phyloP scores from a whole-genome alignment of 1,140 invertebrate species.

The Scylla paramamosain region DNA sequence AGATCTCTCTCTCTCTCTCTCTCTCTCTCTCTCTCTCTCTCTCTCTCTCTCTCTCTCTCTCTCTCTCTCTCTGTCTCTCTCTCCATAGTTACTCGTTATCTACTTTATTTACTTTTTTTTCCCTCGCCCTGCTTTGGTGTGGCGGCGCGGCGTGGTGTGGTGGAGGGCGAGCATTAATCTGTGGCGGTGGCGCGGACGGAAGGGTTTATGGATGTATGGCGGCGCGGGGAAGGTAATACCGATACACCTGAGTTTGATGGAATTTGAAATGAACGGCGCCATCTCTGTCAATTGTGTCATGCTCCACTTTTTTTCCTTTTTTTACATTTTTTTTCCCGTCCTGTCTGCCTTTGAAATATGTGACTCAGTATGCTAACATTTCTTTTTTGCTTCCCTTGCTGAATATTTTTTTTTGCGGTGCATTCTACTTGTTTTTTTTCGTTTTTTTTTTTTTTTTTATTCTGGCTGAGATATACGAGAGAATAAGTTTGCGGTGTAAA shows the following conservation, averaged over 20 bases:
- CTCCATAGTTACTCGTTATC: background rate
- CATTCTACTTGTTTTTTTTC: too few species aligned
- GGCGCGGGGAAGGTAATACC: background rate
- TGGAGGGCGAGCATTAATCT: too few species aligned
- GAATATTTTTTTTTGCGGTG: too few species aligned
- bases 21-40: background rate
- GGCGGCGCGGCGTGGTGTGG: too few species aligned
- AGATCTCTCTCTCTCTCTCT: background rate
- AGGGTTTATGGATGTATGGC: background rate
- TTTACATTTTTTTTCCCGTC: too few species aligned
- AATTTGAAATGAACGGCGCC: background rate
- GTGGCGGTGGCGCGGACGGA: background rate
- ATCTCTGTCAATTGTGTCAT: background rate
- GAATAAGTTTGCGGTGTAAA: too few species aligned
- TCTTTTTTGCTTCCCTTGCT: background rate
- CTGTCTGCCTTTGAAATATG: background rate
- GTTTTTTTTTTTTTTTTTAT: too few species aligned
- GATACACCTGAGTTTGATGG: background rate
- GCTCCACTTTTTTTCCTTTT: background rate
- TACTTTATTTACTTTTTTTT: too few species aligned
- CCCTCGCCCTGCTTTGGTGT: too few species aligned
- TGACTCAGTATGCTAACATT: background rate
- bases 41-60: constrained; percentile 38
- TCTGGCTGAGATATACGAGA: too few species aligned
- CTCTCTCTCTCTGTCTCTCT: constrained; percentile 31